A percentile compares a stretch with the other conserved stretches of the same genome.
These are phyloP conservation scores for Psilopsiagon aymara DNA, from an alignment of 2,113 vertebrate genomes.

Conservation along the genomic window DNA sequence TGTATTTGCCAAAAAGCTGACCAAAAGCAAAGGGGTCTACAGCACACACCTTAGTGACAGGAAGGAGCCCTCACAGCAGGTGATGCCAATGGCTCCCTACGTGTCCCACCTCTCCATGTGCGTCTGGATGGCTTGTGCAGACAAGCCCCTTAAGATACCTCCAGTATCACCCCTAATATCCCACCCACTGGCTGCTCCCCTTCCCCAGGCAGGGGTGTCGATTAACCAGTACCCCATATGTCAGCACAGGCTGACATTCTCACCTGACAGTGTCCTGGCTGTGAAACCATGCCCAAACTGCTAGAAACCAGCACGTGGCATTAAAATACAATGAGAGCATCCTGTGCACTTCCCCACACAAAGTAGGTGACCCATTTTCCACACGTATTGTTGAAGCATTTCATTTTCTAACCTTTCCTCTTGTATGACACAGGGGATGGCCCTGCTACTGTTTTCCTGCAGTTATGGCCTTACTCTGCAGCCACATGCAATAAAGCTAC, in stretches of 20 bases:
- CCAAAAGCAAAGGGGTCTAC: not conserved
- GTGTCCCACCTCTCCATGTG: fast-evolving
- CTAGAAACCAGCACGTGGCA: not conserved
- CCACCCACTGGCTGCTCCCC: not conserved
- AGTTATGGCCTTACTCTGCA: not conserved
- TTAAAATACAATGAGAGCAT: not conserved
- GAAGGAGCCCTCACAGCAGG: not conserved
- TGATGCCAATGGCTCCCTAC: not conserved
- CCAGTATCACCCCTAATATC: not conserved
- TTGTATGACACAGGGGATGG: not conserved
- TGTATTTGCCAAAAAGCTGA: not conserved
- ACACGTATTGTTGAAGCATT: fast-evolving
- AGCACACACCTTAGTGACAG: not conserved
- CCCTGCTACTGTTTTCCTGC: not conserved
- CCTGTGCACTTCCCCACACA: not conserved
- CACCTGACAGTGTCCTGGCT: fast-evolving
- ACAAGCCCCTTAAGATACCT: not conserved
- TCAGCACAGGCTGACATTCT: not conserved
- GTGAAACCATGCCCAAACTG: fast-evolving
- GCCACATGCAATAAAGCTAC: fast-evolving
- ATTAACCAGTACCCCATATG: fast-evolving
- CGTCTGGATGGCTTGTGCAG: not conserved
- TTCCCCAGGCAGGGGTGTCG: not conserved
- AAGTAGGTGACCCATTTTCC: not conserved
- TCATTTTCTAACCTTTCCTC: not conserved